Base-by-base conservation (phyloP, 1,140 invertebrate species). In the Neodiprion virginianus region DNA sequence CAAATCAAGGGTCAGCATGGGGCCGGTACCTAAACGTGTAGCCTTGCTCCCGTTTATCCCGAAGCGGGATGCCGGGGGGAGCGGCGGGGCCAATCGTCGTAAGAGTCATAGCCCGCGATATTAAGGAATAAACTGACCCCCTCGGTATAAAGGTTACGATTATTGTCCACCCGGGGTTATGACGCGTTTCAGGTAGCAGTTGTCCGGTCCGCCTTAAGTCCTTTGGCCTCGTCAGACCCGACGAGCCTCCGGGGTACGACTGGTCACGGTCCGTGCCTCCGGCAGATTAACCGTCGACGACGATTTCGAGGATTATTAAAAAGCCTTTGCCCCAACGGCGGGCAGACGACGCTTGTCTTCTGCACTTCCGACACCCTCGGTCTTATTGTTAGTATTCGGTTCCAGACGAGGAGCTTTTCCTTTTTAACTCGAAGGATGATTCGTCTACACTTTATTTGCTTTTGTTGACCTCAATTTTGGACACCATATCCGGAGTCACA, bases 121-220 rank as follows among this genome's bases (percentile, higher is more conserved):
- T 61, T 61, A 61, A 61, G 53, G 53, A 61, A 61, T 61, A 61
- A 61, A 61, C 53, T 61, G 53, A 61, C 53, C 53, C 53, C 28
- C n/a, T 61, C n/a, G 53, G 53, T 61, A 61, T 61, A 61, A 61
- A 61, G 5, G 53, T 61, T 61, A 61, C 53, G 53, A 61, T 61
- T 61, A 61, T 61, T 61, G 53, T 61, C 53, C 53, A 61, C 53
- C 53, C 53, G 53, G 53, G 53, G 53, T 61, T 61, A 61, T 61
- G 53, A 61, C 53, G 53, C 53, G 53, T 61, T 61, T 61, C 53
- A 61, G 53, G 53, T 61, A 12, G n/a, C 53, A 61, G 53, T 61
- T 61, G 8, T 61, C 53, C 53, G 7, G 5, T 61, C 53, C 53
- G 11, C 53, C n/a, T 14, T 61, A 61, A 40, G 28, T 61, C 5